Evolutionary conservation across 2,888 invertebrate species (phyloP).

Genomic region (Scaptomyza tumidula): DNA sequence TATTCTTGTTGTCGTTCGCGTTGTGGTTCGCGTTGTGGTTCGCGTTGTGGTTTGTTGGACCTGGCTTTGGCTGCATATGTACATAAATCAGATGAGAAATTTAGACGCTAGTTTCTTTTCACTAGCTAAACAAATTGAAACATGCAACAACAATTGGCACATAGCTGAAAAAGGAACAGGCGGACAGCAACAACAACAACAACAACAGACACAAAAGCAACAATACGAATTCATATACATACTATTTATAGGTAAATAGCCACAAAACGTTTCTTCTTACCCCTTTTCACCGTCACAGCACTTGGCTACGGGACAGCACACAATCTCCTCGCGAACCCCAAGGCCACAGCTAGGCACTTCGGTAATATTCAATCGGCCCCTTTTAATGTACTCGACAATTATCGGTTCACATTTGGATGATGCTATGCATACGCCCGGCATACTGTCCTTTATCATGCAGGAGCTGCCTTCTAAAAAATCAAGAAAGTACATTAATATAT

Average conservation of each 20-base stretch:
- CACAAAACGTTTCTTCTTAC: constrained; percentile 22
- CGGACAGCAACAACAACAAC: constrained; percentile 13
- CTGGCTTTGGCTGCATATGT: constrained; percentile 35
- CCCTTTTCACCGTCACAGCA: constrained; percentile 46
- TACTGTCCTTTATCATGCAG: constrained; percentile 38
- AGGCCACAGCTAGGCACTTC: constrained; percentile 75
- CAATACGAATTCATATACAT: not conserved
- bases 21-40: constrained; percentile 18
- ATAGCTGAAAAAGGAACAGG: constrained; percentile 3
- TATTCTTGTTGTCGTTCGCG: constrained; percentile 2
- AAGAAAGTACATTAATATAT: not conserved
- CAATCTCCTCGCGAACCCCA: constrained; percentile 61
- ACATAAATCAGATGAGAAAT: constrained; percentile 36
- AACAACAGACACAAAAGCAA: constrained; percentile 11
- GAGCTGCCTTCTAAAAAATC: constrained; percentile 54
- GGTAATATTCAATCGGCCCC: constrained; percentile 32
- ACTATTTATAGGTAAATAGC: too few species aligned
- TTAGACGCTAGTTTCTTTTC: constrained; percentile 31
- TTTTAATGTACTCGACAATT: constrained; percentile 50
- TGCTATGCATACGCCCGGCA: constrained; percentile 65
- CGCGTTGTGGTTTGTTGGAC: constrained; percentile 1
- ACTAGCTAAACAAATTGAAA: constrained; percentile 16
- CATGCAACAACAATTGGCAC: constrained; percentile 47
- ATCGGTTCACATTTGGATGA: constrained; percentile 58
- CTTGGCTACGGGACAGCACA: constrained; percentile 73